These are phyloP conservation scores for Epinotia ramella DNA, from an alignment of 2,888 invertebrate genomes.

Conservation along the genomic window DNA sequence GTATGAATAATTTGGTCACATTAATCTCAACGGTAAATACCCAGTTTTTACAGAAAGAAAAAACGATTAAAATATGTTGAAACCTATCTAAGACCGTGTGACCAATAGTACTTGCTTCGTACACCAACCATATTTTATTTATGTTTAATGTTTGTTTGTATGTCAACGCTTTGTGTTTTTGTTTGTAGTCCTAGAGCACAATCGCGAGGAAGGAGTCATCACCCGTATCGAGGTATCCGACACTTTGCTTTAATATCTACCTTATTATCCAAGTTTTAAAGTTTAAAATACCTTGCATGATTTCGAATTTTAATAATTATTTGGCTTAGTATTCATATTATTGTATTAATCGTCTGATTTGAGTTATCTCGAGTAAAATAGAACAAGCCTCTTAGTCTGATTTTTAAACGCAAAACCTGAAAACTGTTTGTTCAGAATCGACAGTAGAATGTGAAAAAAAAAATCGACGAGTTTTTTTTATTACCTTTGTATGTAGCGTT, in stretches of 20 bases:
- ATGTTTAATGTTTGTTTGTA: conserved; percentile 66
- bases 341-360: background rate
- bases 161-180: conserved; percentile 83
- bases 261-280: conserved; percentile 47
- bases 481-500: too few relatives aligned
- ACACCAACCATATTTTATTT: conserved; percentile 42
- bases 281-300: conserved; percentile 39
- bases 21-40: too few relatives aligned
- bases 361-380: background rate
- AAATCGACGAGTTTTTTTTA: too few relatives aligned
- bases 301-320: conserved; percentile 6
- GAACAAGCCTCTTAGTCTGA: too few relatives aligned
- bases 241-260: conserved; percentile 77
- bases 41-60: too few relatives aligned
- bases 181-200: conserved; percentile 86
- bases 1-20: too few relatives aligned
- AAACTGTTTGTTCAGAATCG: too few relatives aligned
- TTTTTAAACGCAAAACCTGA: too few relatives aligned
- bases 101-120: conserved; percentile 32
- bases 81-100: background rate
- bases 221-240: conserved; percentile 84
- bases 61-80: too few relatives aligned
- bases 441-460: too few relatives aligned
- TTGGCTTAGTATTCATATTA: background rate
- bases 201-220: conserved; percentile 85